Evolutionary conservation across 2,113 vertebrate genomes (phyloP).

Genomic region (Hepsetus odoe): DNA sequence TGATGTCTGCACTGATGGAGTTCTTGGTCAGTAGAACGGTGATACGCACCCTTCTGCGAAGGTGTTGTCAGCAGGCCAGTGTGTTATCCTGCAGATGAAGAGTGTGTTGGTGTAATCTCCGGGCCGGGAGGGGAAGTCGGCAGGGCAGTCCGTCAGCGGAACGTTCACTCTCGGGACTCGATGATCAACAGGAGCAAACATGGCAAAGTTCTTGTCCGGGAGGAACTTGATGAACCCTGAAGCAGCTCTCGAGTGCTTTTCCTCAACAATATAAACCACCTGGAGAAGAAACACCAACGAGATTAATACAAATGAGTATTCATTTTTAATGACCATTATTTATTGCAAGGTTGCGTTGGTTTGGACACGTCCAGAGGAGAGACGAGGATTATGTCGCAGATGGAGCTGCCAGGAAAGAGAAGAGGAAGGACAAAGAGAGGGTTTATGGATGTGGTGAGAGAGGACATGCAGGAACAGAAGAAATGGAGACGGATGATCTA

Average conservation of each 20-base stretch:
- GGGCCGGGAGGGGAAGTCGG: constrained; percentile 80
- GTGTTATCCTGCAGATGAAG: constrained; percentile 90
- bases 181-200: constrained; percentile 95
- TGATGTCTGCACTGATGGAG: no score
- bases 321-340: no score
- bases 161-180: constrained; percentile 90
- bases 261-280: constrained; percentile 94
- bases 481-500: no score
- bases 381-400: no score
- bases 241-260: constrained; percentile 91
- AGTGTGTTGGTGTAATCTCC: constrained; percentile 83
- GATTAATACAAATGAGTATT: no score
- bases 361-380: no score
- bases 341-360: no score
- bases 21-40: no score
- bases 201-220: constrained; percentile 87
- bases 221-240: constrained; percentile 91
- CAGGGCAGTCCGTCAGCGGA: constrained; percentile 85
- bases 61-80: constrained; percentile 88
- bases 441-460: no score
- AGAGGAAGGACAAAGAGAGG: no score
- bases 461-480: no score
- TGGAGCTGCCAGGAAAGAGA: no score
- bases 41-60: constrained; percentile 89
- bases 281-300: constrained; percentile 66